Conservation (phyloP, 2,888 invertebrate species). For the Platerodrilus igneus region DNA sequence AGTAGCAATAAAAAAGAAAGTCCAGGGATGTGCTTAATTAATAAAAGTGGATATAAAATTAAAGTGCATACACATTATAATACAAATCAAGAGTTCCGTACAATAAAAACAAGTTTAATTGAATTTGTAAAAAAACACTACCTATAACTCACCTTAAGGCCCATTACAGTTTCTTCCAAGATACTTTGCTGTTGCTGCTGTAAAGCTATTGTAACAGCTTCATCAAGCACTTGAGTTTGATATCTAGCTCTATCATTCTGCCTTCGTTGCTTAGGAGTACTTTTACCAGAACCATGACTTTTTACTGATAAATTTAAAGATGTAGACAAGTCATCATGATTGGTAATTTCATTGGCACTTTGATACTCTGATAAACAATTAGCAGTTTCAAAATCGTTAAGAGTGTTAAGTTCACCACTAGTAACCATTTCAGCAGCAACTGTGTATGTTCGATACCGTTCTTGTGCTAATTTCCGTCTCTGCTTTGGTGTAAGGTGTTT, state of each 20-base stretch:
- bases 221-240: constrained; percentile 59
- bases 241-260: constrained; percentile 64
- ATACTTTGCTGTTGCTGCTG: no score
- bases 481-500: constrained; percentile 69
- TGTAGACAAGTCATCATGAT: constrained; percentile 2
- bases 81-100: no score
- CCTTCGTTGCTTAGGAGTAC: constrained; percentile 63
- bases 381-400: constrained; percentile 31
- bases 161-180: no score
- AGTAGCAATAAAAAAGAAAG: no score
- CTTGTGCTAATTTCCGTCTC: constrained; percentile 67
- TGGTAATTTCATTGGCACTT: constrained; percentile 18
- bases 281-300: constrained; percentile 36
- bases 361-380: constrained; percentile 29
- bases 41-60: no score
- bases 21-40: no score
- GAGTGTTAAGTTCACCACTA: constrained; percentile 42
- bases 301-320: constrained; percentile 4
- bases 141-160: no score
- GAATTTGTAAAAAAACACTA: no score
- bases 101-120: no score
- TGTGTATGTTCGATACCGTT: constrained; percentile 79
- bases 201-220: constrained; percentile 36
- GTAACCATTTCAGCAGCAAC: constrained; percentile 61
- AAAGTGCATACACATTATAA: no score